Conservation (phyloP, 2,113 vertebrate species). For the Forbesichthys papilliferus region DNA sequence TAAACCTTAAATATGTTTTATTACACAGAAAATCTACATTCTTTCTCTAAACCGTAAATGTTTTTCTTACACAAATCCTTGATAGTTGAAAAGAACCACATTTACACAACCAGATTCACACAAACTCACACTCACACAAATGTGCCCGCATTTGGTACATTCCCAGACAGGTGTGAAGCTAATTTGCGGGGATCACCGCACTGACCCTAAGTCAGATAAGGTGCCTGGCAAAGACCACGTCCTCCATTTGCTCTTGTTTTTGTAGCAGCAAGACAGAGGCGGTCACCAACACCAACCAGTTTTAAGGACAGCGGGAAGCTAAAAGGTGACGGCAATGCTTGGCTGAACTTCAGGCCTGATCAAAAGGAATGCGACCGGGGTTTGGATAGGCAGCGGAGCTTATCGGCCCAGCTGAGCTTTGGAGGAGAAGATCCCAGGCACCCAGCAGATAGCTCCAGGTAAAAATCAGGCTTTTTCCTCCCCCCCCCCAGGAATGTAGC, state of each 20-base stretch:
- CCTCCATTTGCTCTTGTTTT: slow-evolving; percentile 79
- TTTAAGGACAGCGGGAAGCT: slow-evolving; percentile 63
- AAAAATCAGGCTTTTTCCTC: slow-evolving; percentile 29
- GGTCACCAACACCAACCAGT: slow-evolving; percentile 52
- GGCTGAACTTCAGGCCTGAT: slow-evolving; percentile 72
- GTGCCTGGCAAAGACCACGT: slow-evolving; percentile 71
- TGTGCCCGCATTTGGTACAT: neutral
- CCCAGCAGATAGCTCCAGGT: slow-evolving; percentile 52
- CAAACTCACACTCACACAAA: too few species aligned
- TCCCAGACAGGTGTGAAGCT: slow-evolving; percentile 51
- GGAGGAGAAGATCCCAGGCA: slow-evolving; percentile 55
- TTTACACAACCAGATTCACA: slow-evolving; percentile 17
- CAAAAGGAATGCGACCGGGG: slow-evolving; percentile 72
- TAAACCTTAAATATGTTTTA: slow-evolving; percentile 38
- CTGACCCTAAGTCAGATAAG: slow-evolving; percentile 71
- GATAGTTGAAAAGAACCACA: slow-evolving; percentile 31
- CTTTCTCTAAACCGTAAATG: slow-evolving; percentile 28
- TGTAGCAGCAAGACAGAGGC: slow-evolving; percentile 62
- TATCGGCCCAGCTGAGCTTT: slow-evolving; percentile 55
- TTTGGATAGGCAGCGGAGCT: slow-evolving; percentile 59
- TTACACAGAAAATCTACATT: slow-evolving; percentile 9
- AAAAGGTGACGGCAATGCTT: slow-evolving; percentile 76
- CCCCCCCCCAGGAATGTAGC: slow-evolving; percentile 25
- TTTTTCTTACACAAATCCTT: slow-evolving; percentile 34
- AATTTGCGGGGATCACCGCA: slow-evolving; percentile 73